Evolutionary conservation across 2,888 invertebrate species (phyloP).

Genomic region (Bhutanitis thaidina): DNA sequence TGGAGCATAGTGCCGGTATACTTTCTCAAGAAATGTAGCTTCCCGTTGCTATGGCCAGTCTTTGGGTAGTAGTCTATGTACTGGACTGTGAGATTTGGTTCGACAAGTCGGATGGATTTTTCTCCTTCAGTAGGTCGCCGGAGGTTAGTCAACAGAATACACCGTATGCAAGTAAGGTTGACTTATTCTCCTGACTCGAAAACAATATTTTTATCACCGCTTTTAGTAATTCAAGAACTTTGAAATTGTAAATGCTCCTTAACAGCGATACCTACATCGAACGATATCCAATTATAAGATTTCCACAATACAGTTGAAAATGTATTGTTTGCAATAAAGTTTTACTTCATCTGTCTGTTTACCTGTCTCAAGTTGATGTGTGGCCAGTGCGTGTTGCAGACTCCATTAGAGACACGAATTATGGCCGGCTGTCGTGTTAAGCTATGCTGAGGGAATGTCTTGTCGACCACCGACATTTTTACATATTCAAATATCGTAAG

Average conservation of each 20-base stretch:
- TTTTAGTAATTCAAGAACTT: too few species aligned
- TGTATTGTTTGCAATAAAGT: constrained; percentile 24
- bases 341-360: constrained; percentile 40
- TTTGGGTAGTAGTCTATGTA: too few species aligned
- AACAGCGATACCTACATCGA: constrained; percentile 26
- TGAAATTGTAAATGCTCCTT: constrained; percentile 31
- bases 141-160: too few species aligned
- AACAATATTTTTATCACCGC: too few species aligned
- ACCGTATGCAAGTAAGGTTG: too few species aligned
- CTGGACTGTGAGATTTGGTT: too few species aligned
- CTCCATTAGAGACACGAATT: constrained; percentile 65
- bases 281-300: constrained; percentile 25
- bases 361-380: constrained; percentile 62
- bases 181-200: too few species aligned
- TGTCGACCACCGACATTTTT: constrained; percentile 39
- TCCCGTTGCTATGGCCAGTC: too few species aligned
- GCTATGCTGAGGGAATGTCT: constrained; percentile 36
- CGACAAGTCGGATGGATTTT: too few species aligned
- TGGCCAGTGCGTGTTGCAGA: constrained; percentile 62
- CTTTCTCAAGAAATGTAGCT: too few species aligned
- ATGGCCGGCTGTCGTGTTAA: constrained; percentile 56
- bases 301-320: constrained; percentile 35
- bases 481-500: constrained; percentile 33
- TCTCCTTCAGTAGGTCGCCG: too few species aligned
- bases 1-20: too few species aligned